Percentiles rank a stretch among this genome's conserved stretches.
Conservation (phyloP, 2,888 invertebrate genomes). For the Cantharis nigra region DNA sequence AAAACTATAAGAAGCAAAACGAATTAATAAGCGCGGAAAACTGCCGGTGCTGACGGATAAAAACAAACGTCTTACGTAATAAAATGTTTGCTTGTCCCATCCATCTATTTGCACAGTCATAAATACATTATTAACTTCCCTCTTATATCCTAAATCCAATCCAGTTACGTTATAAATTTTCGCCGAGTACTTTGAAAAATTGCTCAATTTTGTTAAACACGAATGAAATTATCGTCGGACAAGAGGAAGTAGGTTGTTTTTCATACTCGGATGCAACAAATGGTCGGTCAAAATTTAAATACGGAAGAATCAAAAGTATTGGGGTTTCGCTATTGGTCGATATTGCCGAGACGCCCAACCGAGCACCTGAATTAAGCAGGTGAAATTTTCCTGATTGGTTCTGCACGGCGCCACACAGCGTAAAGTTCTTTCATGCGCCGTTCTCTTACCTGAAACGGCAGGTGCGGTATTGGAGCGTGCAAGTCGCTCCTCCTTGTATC, state of each 20-base stretch:
- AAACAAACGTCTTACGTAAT: conserved; percentile 30
- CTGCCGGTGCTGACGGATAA: conserved; percentile 32
- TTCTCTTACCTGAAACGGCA: conserved; percentile 47
- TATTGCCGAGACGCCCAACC: conserved; percentile 31
- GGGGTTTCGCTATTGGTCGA: conserved; percentile 32
- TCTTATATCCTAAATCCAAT: not conserved
- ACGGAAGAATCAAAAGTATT: not conserved
- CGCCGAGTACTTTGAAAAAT: conserved; percentile 7
- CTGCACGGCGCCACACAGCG: conserved; percentile 27
- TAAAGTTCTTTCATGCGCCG: conserved; percentile 45
- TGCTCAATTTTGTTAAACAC: not conserved
- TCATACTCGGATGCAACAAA: not conserved
- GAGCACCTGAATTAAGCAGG: conserved; percentile 38
- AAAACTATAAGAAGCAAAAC: conserved; percentile 38
- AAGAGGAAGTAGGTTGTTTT: not conserved
- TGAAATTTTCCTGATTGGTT: conserved; percentile 31
- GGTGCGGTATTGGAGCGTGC: conserved; percentile 48
- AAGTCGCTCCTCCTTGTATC: conserved; percentile 51
- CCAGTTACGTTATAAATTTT: conserved; percentile 8
- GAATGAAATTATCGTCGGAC: not conserved
- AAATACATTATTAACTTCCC: conserved; percentile 28
- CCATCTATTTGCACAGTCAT: conserved; percentile 26
- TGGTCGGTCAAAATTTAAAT: not conserved
- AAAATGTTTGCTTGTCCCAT: conserved; percentile 31
- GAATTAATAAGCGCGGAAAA: conserved; percentile 39